Evolutionary conservation across 2,888 invertebrate species (phyloP).

Genomic region (Carpatolechia fugitivella): DNA sequence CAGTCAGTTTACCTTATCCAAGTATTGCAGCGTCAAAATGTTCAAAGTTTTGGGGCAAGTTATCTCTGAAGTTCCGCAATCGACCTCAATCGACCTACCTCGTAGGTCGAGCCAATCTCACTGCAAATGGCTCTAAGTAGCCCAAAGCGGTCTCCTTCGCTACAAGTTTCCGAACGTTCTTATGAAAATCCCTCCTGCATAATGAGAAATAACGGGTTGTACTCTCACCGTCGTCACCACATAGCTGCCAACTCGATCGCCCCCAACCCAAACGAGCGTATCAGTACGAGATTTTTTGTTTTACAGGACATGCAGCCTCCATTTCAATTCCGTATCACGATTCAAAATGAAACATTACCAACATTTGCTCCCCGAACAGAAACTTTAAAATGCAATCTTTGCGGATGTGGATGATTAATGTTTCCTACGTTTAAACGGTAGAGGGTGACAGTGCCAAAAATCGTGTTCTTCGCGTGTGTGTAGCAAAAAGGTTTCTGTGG

Average conservation of each 20-base stretch:
- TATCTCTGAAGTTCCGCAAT: slow-evolving; percentile 68
- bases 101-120: slow-evolving; percentile 68
- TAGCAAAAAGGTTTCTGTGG: slow-evolving; percentile 61
- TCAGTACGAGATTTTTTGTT: slow-evolving; percentile 37
- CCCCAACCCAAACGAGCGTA: slow-evolving; percentile 23
- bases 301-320: slow-evolving; percentile 33
- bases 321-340: slow-evolving; percentile 43
- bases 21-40: slow-evolving; percentile 74
- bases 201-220: slow-evolving; percentile 47
- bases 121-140: slow-evolving; percentile 72
- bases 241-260: slow-evolving; percentile 33
- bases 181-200: slow-evolving; percentile 60
- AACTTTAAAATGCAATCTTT: slow-evolving; percentile 74
- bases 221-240: slow-evolving; percentile 20
- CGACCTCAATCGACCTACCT: slow-evolving; percentile 74
- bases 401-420: slow-evolving; percentile 67
- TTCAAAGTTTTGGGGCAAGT: slow-evolving; percentile 72
- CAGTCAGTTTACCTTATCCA: slow-evolving; percentile 72
- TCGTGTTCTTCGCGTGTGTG: slow-evolving; percentile 45
- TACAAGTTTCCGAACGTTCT: slow-evolving; percentile 51
- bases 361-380: slow-evolving; percentile 60
- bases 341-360: slow-evolving; percentile 55
- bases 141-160: slow-evolving; percentile 55
- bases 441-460: slow-evolving; percentile 67
- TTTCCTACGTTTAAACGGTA: slow-evolving; percentile 59